Conservation (phyloP, 1,140 invertebrate species). For the Papilio dardanus region DNA sequence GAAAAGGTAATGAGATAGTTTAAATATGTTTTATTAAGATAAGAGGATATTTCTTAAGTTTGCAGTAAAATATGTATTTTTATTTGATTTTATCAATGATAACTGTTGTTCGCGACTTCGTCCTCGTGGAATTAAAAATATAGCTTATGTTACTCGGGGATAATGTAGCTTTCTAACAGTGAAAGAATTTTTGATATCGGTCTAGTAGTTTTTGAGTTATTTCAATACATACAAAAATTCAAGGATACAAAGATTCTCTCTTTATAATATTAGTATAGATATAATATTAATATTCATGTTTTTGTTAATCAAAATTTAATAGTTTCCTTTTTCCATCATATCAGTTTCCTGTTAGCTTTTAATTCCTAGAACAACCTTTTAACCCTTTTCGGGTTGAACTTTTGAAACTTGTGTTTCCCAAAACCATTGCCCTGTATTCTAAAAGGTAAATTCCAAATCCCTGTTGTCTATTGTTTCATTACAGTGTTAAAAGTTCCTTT, state of each 20-base stretch:
- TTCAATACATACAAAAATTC: too few relatives aligned
- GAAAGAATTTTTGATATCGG: too few relatives aligned
- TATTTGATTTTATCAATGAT: too few relatives aligned
- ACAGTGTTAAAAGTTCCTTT: background rate
- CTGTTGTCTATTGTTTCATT: background rate
- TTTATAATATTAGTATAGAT: too few relatives aligned
- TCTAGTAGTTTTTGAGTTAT: too few relatives aligned
- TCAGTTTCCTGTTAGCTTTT: background rate
- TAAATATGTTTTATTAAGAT: background rate
- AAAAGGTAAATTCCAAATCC: background rate
- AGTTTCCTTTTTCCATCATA: background rate
- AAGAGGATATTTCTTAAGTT: background rate
- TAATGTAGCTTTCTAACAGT: too few relatives aligned
- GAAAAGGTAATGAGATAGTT: background rate
- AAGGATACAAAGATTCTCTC: too few relatives aligned
- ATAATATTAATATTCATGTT: too few relatives aligned
- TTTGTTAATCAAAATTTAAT: background rate
- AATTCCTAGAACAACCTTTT: background rate
- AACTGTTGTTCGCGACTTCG: too few relatives aligned
- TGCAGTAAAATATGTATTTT: background rate
- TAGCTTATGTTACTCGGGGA: too few relatives aligned
- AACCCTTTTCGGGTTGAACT: background rate
- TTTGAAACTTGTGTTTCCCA: background rate
- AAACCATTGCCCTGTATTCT: background rate
- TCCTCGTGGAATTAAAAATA: too few relatives aligned